These are phyloP conservation scores for Patella caerulea DNA, from an alignment of 2,888 invertebrate species.

Conservation along the genomic window DNA sequence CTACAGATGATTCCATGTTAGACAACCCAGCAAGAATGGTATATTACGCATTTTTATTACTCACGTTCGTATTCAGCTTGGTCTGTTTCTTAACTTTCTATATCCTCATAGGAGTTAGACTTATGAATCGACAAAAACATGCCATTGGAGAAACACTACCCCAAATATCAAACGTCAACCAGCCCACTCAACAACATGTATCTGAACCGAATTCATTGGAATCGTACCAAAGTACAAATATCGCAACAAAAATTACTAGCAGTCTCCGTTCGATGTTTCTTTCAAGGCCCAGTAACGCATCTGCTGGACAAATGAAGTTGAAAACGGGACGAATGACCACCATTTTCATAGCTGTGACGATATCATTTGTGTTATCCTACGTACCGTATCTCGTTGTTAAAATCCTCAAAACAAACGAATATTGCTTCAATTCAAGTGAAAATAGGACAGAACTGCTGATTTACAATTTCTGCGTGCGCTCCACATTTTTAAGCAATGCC, in stretches of 20 bases:
- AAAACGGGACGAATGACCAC: conserved; percentile 51
- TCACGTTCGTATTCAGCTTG: conserved; percentile 46
- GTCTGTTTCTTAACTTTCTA: conserved; percentile 48
- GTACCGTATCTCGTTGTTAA: conserved; percentile 54
- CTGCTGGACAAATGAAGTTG: conserved; percentile 29
- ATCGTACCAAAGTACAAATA: too few relatives aligned
- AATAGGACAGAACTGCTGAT: conserved; percentile 42
- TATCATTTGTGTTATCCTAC: conserved; percentile 51
- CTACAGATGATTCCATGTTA: conserved; percentile 43
- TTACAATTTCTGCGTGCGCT: conserved; percentile 57
- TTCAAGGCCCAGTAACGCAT: not conserved
- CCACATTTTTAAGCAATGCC: conserved; percentile 56
- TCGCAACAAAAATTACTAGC: not conserved
- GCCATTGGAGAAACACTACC: conserved; percentile 47
- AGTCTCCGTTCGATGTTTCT: not conserved
- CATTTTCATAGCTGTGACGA: conserved; percentile 56
- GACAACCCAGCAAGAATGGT: conserved; percentile 43
- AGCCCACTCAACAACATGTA: conserved; percentile 30
- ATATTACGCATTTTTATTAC: conserved; percentile 48
- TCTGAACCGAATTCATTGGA: not conserved
- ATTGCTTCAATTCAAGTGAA: conserved; percentile 44
- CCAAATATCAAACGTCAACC: conserved; percentile 31
- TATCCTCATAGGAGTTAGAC: conserved; percentile 48
- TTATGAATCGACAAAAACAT: conserved; percentile 46
- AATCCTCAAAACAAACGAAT: conserved; percentile 49